phyloP scores from a whole-genome alignment of 1,140 invertebrate genomes.

The Xylocopa sonorina region DNA sequence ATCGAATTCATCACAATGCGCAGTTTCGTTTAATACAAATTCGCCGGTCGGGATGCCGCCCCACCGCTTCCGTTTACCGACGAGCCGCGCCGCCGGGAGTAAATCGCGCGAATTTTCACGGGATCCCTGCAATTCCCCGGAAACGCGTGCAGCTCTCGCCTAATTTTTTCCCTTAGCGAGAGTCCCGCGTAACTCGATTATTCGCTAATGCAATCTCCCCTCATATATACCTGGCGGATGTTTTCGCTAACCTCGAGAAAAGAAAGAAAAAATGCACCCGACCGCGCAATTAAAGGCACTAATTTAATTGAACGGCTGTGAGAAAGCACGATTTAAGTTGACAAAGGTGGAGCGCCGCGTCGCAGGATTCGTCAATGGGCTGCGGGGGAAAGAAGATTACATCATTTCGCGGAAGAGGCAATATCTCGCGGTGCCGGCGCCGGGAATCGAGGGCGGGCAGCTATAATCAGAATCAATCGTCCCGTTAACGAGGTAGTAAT shows the following conservation, averaged over 20 bases:
- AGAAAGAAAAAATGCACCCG: too few species aligned
- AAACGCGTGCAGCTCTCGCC: not conserved
- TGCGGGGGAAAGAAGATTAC: conserved; percentile 24
- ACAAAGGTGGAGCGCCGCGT: too few species aligned
- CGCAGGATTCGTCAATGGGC: not conserved
- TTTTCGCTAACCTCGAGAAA: too few species aligned
- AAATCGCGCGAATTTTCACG: not conserved
- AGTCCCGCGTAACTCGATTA: too few species aligned
- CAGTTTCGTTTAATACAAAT: conserved; percentile 56
- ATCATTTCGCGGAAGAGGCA: conserved; percentile 7
- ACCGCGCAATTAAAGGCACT: too few species aligned
- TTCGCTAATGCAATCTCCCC: too few species aligned
- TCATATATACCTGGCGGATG: too few species aligned
- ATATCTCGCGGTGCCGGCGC: conserved; percentile 28
- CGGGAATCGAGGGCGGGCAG: conserved; percentile 20
- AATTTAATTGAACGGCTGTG: not conserved
- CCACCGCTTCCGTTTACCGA: not conserved
- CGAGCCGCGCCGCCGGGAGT: not conserved
- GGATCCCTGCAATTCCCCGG: not conserved
- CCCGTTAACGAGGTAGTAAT: conserved; percentile 61
- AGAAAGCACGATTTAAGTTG: not conserved
- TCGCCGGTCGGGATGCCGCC: conserved; percentile 6
- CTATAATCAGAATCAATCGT: conserved; percentile 61
- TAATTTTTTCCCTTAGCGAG: too few species aligned
- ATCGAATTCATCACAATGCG: conserved; percentile 54